Percentiles rank a stretch among this genome's conserved stretches.
Evolutionary conservation across 2,797 vertebrate genomes (phyloP).

Genomic region (Darevskia nairensis): DNA sequence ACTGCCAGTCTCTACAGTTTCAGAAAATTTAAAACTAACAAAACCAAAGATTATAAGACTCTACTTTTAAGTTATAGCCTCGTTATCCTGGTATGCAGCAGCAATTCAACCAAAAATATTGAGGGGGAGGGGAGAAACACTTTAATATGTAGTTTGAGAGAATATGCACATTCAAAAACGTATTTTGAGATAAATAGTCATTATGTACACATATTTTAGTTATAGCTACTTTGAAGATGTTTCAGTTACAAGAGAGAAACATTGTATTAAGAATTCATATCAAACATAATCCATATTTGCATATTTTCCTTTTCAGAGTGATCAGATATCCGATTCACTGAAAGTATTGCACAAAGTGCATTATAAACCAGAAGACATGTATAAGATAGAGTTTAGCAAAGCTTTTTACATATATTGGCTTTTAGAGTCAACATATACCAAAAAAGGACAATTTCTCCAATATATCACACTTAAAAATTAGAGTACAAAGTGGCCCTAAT

Average conservation of each 20-base stretch:
- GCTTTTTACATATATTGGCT: background rate
- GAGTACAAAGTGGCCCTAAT: background rate
- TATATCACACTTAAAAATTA: background rate
- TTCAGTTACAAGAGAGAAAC: background rate
- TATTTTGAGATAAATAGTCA: background rate
- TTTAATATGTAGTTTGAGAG: background rate
- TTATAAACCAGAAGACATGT: background rate
- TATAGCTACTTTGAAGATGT: background rate
- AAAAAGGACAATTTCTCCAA: background rate
- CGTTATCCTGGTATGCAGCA: no score
- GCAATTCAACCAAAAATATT: background rate
- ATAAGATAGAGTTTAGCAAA: background rate
- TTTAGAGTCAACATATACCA: background rate
- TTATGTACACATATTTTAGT: background rate
- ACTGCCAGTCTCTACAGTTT: no score
- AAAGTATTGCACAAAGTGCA: background rate
- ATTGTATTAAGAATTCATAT: background rate
- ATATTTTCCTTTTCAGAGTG: background rate
- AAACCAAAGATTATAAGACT: no score
- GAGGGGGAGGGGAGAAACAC: background rate
- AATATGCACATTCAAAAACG: background rate
- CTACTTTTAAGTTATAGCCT: no score
- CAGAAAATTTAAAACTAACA: no score
- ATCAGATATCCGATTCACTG: background rate
- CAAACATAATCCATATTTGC: background rate